Evolutionary conservation across 1,140 invertebrate genomes (phyloP), one percentile per base, ranked within the genome.

Genomic region (Leptoteleia sp.): DNA sequence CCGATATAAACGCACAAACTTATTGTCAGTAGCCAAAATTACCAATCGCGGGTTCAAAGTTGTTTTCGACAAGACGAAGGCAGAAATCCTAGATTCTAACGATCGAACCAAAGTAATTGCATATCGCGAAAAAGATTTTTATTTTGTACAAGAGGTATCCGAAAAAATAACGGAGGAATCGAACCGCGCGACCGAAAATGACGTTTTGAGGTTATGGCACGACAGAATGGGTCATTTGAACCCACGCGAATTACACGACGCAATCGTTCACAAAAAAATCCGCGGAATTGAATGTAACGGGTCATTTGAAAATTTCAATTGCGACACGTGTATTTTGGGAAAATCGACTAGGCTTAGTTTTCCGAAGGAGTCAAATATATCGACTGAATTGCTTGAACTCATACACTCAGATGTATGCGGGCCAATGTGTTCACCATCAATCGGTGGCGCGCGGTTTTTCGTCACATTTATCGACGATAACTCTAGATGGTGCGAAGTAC

Each of bases 381-480:
- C 16, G n/a, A 59, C 25, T 4, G 6, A 29, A 11, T 4, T 59
- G 1, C n/a, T 59, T 1, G 54, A 59, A 43, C 38, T 43, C 1
- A 42, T 55, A 1, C 52, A 55, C 11, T 42, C 37, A 12, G 52
- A 55, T 11, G 35, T 55, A 0, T 55, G 52, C 9, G 29, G 37
- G 0, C 35, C 52, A 0, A 55, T 55, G 52, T 37, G 25, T 42
- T 27, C 37, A 1, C 0, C 7, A 4, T 55, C 52, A 1, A 55
- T 29, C 8, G 11, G 37, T 4, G 13, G 22, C 1, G n/a, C 33
- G 6, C 9, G 50, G 3, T 57, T 35, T 7, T 59, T 59, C 7
- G 42, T 59, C 9, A 59, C 55, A 0, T 59, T 59, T 12, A 59
- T 59, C 7, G 55, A 59, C 9, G 55, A 59, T 9, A 11, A 11